Percentiles rank a stretch among this genome's conserved stretches.
Evolutionary conservation across 2,113 vertebrate genomes (phyloP).

Genomic region (Rutilus rutilus): DNA sequence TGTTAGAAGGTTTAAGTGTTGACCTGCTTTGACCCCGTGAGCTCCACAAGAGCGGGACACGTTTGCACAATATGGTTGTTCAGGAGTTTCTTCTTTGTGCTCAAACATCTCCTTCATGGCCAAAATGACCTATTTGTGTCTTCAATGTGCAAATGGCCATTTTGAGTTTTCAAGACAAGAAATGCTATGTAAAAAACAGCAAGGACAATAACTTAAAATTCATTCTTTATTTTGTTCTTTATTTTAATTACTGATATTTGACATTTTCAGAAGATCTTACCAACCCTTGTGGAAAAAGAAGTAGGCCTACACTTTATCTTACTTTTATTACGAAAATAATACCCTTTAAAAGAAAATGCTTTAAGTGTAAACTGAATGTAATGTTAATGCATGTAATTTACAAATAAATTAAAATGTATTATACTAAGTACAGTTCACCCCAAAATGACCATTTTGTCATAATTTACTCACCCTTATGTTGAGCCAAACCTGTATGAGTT

Average conservation of each 20-base stretch:
- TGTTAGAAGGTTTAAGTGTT: constrained; percentile 19
- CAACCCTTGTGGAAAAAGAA: no score
- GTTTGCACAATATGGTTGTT: neutral
- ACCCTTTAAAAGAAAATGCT: no score
- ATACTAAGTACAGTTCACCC: no score
- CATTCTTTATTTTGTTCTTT: neutral
- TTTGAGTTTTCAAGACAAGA: neutral
- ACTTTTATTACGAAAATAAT: no score
- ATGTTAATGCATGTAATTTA: no score
- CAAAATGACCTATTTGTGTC: neutral
- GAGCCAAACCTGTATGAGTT: no score
- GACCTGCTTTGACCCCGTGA: constrained; percentile 22
- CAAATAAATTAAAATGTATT: no score
- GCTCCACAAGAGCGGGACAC: constrained; percentile 3
- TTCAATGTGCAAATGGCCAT: neutral
- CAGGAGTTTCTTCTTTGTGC: neutral
- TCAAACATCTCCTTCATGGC: neutral
- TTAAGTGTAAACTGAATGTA: no score
- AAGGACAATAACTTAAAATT: neutral
- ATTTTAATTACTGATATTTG: neutral
- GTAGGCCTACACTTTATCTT: no score
- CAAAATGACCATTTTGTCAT: no score
- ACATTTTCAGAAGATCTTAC: no score
- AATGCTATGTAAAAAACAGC: neutral
- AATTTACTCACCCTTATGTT: no score